Evolutionary conservation across 2,113 vertebrate genomes (phyloP).

Genomic region (Atherinomorus stipes): DNA sequence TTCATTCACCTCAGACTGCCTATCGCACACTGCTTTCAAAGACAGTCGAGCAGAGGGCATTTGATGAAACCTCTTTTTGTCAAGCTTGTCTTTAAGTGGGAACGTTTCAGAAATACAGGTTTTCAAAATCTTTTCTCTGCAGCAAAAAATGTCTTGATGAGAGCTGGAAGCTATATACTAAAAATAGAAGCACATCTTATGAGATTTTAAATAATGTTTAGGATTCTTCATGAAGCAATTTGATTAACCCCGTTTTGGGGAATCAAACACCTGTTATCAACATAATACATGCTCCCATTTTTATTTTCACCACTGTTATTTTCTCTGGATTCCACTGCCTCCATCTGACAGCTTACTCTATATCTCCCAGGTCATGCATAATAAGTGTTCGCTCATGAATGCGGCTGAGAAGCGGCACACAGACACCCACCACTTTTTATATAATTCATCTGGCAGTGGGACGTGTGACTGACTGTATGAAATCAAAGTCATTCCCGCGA

Average conservation of each 20-base stretch:
- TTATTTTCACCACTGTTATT: constrained; percentile 10
- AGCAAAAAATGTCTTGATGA: not conserved
- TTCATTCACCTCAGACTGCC: constrained; percentile 39
- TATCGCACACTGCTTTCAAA: constrained; percentile 28
- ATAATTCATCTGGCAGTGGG: constrained; percentile 42
- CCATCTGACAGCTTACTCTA: constrained; percentile 36
- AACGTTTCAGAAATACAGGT: constrained; percentile 9
- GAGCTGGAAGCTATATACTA: not conserved
- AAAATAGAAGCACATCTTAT: not conserved
- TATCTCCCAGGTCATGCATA: constrained; percentile 49
- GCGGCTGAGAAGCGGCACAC: constrained; percentile 4
- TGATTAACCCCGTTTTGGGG: not conserved
- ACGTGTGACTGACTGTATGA: constrained; percentile 48
- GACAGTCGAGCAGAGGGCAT: constrained; percentile 28
- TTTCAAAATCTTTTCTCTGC: constrained; percentile 14
- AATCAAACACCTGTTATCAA: not conserved
- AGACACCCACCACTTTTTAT: constrained; percentile 46
- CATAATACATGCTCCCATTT: not conserved
- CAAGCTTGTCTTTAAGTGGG: constrained; percentile 39
- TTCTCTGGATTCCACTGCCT: not conserved
- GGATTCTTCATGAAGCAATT: not conserved
- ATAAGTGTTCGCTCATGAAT: constrained; percentile 51
- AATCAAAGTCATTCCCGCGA: constrained; percentile 41
- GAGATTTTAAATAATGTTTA: not conserved
- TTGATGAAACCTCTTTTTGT: constrained; percentile 31